A percentile compares a stretch with the other conserved stretches of the same genome.
These are phyloP conservation scores for Percopsis transmontana DNA, from an alignment of 2,113 vertebrate species.

Conservation along the genomic window DNA sequence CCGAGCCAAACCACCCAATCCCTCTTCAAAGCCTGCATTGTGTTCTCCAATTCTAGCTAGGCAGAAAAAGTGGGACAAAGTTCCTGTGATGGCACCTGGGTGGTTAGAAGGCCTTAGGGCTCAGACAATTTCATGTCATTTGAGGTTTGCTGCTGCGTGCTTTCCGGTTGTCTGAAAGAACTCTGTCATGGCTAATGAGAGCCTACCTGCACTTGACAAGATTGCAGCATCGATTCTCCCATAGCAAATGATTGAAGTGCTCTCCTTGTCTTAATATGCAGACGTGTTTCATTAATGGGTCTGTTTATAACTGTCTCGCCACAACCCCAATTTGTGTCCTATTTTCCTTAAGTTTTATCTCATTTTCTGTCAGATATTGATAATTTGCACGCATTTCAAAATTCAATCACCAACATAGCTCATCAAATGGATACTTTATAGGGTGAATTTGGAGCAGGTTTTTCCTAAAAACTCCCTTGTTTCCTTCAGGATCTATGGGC, in stretches of 20 bases:
- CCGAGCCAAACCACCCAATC: slow-evolving; percentile 44
- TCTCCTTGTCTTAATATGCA: slow-evolving; percentile 40
- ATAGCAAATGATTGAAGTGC: slow-evolving; percentile 45
- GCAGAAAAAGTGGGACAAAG: slow-evolving; percentile 68
- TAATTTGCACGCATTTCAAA: neutral
- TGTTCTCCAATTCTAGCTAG: slow-evolving; percentile 40
- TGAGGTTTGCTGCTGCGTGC: slow-evolving; percentile 33
- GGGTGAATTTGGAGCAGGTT: neutral
- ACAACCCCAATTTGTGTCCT: neutral
- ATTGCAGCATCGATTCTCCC: slow-evolving; percentile 67
- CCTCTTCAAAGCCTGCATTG: slow-evolving; percentile 64
- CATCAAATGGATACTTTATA: neutral
- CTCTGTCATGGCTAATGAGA: slow-evolving; percentile 64
- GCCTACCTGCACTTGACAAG: slow-evolving; percentile 61
- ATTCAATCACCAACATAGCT: neutral
- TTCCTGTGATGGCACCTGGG: slow-evolving; percentile 59
- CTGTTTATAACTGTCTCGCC: slow-evolving; percentile 6
- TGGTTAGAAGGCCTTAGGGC: slow-evolving; percentile 53
- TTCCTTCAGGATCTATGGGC: slow-evolving; percentile 4
- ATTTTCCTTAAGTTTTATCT: neutral
- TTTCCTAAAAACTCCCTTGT: slow-evolving; percentile 7
- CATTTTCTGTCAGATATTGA: neutral
- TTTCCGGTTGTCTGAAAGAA: slow-evolving; percentile 63
- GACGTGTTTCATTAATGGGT: slow-evolving; percentile 2
- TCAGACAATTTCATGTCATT: slow-evolving; percentile 63